Evolutionary conservation across 1,140 invertebrate species (phyloP).

Genomic region (Nomia melanderi): DNA sequence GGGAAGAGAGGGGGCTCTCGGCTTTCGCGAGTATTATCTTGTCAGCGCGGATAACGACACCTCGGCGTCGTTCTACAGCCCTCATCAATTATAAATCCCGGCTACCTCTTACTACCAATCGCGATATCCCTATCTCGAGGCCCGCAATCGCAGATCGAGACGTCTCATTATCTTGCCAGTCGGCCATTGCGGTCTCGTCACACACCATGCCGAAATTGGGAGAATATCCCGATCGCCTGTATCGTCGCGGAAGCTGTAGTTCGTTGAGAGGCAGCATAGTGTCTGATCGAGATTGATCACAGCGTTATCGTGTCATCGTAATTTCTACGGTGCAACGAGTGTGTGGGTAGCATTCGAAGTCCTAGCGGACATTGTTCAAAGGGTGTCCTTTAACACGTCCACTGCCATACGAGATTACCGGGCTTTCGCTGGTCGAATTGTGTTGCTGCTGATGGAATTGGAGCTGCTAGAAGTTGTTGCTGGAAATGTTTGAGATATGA

Average conservation of each 20-base stretch:
- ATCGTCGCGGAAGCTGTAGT: not conserved
- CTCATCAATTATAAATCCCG: slow-evolving; percentile 79
- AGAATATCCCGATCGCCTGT: not conserved
- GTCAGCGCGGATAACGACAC: slow-evolving; percentile 78
- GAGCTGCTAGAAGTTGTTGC: too few relatives aligned
- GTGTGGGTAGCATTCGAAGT: not conserved
- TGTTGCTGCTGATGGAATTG: too few relatives aligned
- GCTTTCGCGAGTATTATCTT: slow-evolving; percentile 78
- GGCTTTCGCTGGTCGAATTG: too few relatives aligned
- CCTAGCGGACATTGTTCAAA: too few relatives aligned
- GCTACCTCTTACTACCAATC: slow-evolving; percentile 69
- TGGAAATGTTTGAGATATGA: too few relatives aligned
- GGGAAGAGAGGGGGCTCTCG: slow-evolving; percentile 54
- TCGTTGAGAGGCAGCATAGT: not conserved
- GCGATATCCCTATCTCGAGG: slow-evolving; percentile 70
- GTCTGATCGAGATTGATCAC: not conserved
- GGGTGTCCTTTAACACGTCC: too few relatives aligned
- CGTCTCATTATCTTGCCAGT: slow-evolving; percentile 69
- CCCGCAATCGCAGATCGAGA: slow-evolving; percentile 70
- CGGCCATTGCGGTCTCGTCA: slow-evolving; percentile 57
- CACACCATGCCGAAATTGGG: slow-evolving; percentile 1
- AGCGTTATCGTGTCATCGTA: not conserved
- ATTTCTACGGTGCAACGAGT: not conserved
- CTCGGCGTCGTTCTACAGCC: slow-evolving; percentile 74
- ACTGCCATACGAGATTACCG: too few relatives aligned